Evolutionary conservation across 2,113 vertebrate species (phyloP).

Genomic region (Pongo abelii): DNA sequence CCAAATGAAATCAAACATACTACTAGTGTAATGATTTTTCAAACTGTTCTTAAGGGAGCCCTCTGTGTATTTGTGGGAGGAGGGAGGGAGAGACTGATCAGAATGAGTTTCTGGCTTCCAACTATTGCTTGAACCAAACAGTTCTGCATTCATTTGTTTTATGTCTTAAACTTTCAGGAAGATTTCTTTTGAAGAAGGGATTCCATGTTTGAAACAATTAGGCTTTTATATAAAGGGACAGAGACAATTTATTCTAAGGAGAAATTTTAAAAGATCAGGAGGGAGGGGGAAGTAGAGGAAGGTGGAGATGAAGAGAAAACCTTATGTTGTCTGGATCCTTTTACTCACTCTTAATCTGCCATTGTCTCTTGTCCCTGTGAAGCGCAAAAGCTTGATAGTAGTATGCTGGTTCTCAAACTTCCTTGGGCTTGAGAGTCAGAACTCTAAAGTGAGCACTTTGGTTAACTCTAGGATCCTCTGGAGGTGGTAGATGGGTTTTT

Average conservation of each 20-base stretch:
- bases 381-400: background rate
- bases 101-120: background rate
- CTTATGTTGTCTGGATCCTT: background rate
- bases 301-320: background rate
- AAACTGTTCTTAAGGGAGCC: background rate
- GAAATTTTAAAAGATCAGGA: background rate
- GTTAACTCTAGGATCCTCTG: background rate
- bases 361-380: background rate
- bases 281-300: background rate
- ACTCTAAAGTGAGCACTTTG: background rate
- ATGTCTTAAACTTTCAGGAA: background rate
- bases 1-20: background rate
- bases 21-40: background rate
- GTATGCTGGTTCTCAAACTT: background rate
- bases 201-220: background rate
- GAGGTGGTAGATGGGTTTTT: background rate
- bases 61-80: background rate
- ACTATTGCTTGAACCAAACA: background rate
- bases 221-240: background rate
- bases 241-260: background rate
- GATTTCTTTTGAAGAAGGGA: background rate
- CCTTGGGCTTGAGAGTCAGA: background rate
- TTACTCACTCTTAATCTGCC: background rate
- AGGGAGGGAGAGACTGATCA: background rate
- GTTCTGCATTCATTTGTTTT: background rate